phyloP scores from a whole-genome alignment of 2,113 vertebrate genomes.

The Phodopus roborovskii region DNA sequence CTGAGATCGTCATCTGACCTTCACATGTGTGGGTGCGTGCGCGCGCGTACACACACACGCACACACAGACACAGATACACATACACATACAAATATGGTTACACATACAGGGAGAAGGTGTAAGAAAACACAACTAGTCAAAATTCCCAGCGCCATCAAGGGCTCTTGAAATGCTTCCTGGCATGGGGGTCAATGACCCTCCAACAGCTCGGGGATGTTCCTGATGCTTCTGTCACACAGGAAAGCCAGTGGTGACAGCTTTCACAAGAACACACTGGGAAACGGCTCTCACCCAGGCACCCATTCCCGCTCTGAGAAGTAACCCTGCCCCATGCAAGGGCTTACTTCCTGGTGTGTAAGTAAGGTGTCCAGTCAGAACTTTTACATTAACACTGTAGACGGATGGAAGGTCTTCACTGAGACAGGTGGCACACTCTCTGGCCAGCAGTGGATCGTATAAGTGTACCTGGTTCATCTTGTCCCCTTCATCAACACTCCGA shows the following conservation, averaged over 20 bases:
- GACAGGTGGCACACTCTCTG: constrained; percentile 84
- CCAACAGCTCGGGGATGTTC: background rate
- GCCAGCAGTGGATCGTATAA: constrained; percentile 92
- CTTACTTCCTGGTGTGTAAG: constrained; percentile 42
- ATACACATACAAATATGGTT: background rate
- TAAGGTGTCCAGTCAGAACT: background rate
- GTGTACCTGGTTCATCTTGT: constrained; percentile 96
- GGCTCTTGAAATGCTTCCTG: background rate
- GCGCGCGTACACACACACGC: background rate
- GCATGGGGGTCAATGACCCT: constrained; percentile 49
- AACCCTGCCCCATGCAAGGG: background rate
- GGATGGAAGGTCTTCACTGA: constrained; percentile 72
- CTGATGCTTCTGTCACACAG: constrained; percentile 60
- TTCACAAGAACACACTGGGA: constrained; percentile 59
- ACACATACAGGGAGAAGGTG: constrained; percentile 65
- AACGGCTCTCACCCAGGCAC: constrained; percentile 41
- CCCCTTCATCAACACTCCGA: constrained; percentile 93
- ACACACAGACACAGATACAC: background rate
- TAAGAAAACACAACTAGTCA: constrained; percentile 61
- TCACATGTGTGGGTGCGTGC: too few species aligned
- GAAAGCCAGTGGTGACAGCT: constrained; percentile 42
- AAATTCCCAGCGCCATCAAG: constrained; percentile 38
- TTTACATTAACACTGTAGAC: background rate
- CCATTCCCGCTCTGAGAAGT: background rate
- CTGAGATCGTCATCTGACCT: background rate